phyloP scores from a whole-genome alignment of 1,140 invertebrate genomes.

The Dysdera silvatica region DNA sequence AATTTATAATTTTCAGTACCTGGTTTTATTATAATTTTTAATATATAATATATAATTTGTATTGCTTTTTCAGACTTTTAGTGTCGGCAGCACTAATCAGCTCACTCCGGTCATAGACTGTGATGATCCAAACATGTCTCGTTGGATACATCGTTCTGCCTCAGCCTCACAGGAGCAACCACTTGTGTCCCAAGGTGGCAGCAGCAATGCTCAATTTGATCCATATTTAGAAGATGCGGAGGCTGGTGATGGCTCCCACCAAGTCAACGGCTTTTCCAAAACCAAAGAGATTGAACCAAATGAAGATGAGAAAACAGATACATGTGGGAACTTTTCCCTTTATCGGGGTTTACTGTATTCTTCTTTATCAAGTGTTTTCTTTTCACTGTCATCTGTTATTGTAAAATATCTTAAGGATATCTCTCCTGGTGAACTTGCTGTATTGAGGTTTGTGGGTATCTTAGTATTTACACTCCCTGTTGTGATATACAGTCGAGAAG shows the following conservation, averaged over 20 bases:
- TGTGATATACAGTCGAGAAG: constrained; percentile 64
- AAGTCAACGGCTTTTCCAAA: no score
- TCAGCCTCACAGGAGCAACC: constrained; percentile 21
- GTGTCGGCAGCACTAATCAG: no score
- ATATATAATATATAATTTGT: no score
- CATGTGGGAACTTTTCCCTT: constrained; percentile 16
- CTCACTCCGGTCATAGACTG: no score
- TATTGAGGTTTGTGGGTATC: constrained; percentile 71
- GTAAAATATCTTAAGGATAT: constrained; percentile 62
- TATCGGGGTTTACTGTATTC: constrained; percentile 36
- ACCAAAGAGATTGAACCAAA: constrained; percentile 9
- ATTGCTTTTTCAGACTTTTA: no score
- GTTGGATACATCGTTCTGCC: constrained; percentile 17
- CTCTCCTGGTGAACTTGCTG: constrained; percentile 73
- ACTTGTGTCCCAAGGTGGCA: constrained; percentile 9
- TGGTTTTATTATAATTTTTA: no score
- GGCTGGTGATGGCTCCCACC: no score
- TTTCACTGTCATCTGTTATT: constrained; percentile 78
- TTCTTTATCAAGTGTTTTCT: constrained; percentile 64
- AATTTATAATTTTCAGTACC: no score
- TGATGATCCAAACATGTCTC: constrained; percentile 23
- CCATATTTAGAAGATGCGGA: constrained; percentile 18
- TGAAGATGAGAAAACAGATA: not conserved
- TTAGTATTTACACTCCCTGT: constrained; percentile 75
- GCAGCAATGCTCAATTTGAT: constrained; percentile 11